These are phyloP conservation scores for western clawed frog (Xenopus tropicalis) DNA, from an alignment of 2,113 vertebrate genomes.

Conservation along the genomic window UCB_Xtro_10.0 CM004448.2:19047501-19048000, in stretches of 20 bases:
- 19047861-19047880: too few relatives aligned
- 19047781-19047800: too few relatives aligned
- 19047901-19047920: too few relatives aligned
- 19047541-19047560: background rate
- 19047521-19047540: background rate
- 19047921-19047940: too few relatives aligned
- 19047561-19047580: background rate
- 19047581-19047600: background rate
- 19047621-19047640: background rate
- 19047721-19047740: background rate
- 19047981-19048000: too few relatives aligned
- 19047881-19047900: too few relatives aligned
- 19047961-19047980: too few relatives aligned
- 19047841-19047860: too few relatives aligned
- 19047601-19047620: background rate
- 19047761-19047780: too few relatives aligned
- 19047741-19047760: background rate
- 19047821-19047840: too few relatives aligned
- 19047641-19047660: slow-evolving; percentile 25
- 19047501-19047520: background rate
- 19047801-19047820: too few relatives aligned
- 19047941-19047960: too few relatives aligned
- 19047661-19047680: background rate
- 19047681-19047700: background rate
- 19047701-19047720: background rate